phyloP scores from a whole-genome alignment of 2,888 invertebrate genomes.

The Ischnura elegans region DNA sequence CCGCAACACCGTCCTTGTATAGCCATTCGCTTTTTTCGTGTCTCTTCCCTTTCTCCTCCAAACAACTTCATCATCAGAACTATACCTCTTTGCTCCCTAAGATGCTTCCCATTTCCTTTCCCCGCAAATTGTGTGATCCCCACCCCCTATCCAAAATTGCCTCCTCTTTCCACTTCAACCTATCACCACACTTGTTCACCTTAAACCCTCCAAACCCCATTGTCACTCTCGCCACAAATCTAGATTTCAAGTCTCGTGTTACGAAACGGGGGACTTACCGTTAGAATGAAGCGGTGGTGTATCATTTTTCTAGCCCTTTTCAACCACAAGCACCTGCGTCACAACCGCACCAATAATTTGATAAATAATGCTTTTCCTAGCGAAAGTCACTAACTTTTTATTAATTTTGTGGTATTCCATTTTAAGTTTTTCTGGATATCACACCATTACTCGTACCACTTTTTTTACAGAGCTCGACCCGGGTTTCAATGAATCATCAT shows the following conservation, averaged over 20 bases:
- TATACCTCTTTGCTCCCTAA: not conserved
- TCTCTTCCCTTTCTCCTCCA: not conserved
- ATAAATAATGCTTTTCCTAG: too few species aligned
- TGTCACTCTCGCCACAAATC: conserved; percentile 17
- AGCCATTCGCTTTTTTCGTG: not conserved
- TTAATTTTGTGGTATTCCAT: too few species aligned
- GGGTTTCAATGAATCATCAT: too few species aligned
- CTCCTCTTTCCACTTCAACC: not conserved
- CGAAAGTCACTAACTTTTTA: too few species aligned
- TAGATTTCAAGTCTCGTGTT: not conserved
- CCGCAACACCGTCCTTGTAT: too few species aligned
- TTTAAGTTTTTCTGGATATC: too few species aligned
- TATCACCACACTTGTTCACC: not conserved
- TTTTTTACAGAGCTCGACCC: too few species aligned
- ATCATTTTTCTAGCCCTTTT: not conserved
- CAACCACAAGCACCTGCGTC: too few species aligned
- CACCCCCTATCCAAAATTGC: not conserved
- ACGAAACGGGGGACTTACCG: not conserved
- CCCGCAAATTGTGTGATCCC: too few species aligned
- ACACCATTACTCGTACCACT: too few species aligned
- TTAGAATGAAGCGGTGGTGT: not conserved
- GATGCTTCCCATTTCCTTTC: not conserved
- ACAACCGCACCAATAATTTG: too few species aligned
- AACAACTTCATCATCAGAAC: not conserved
- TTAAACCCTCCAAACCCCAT: conserved; percentile 6